Evolutionary conservation across 1,140 invertebrate genomes (phyloP), one percentile per base, ranked within the genome.

Genomic region (Drosophila simulans): DNA sequence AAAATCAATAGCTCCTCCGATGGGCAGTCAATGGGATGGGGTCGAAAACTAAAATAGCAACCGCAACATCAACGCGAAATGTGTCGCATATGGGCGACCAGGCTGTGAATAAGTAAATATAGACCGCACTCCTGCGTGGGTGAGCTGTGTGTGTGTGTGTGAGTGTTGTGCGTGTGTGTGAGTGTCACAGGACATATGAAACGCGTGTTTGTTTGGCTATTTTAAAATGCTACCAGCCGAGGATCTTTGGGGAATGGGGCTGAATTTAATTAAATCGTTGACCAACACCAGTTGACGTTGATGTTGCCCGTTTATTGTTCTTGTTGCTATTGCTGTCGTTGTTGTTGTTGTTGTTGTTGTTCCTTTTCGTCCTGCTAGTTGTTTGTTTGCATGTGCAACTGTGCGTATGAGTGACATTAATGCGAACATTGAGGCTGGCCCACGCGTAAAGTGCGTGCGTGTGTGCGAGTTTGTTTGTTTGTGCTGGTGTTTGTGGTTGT

Each of bases 391-490:
- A 78, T 88, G 82, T 84, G 84, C 84, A 89, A 89, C 84, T 88
- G 84, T 88, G 83, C 80, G 83, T 88, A 89, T 88, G 84, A 88
- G 83, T 80, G 76, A 89, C 84, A 89, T 89, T 89, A 89, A 89
- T 89, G 84, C 68, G 84, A 77, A 84, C 80, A 83, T 77, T 73
- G 69, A 64, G 62, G 83, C 69, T 68, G 56, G 60, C 53, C 79
- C 52, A 75, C 78, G 65, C 68, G 70, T n/a, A 46, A 49, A 40
- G 42, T 52, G 65, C 49, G 75, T 77, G 43, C 15, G 56, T 64
- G 43, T 40, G 20, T 25, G 25, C 37, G 37, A 15, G 31, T 35
- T 27, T 37, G 52, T 79, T 53, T 65, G 55, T 73, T 22, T 48
- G 22, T 25, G 10, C 11, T 22, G 3, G 46, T 27, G 46, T 15